Evolutionary conservation across 2,113 vertebrate species (phyloP).

Genomic region (Pseudolaguvia tuberculata): DNA sequence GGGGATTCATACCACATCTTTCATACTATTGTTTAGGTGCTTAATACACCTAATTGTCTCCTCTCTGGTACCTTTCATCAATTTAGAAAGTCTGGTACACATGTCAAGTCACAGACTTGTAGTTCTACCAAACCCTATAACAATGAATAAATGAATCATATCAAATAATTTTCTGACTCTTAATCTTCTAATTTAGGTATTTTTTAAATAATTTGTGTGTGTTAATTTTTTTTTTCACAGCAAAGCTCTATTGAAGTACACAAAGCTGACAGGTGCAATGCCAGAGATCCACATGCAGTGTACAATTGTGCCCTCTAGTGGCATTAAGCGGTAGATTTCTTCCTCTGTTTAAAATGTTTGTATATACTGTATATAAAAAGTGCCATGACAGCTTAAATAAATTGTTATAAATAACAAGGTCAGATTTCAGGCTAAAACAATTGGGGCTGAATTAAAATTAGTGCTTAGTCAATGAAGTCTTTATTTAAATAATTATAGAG

Average conservation of each 20-base stretch:
- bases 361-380: background rate
- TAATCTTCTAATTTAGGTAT: too few relatives aligned
- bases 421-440: background rate
- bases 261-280: background rate
- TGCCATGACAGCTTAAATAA: too few relatives aligned
- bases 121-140: background rate
- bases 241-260: background rate
- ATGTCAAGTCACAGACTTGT: background rate
- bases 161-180: too few relatives aligned
- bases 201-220: too few relatives aligned
- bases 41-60: slow-evolving; percentile 1
- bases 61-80: background rate
- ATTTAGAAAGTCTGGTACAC: background rate
- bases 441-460: background rate
- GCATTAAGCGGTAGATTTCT: slow-evolving; percentile 4
- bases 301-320: slow-evolving; percentile 60
- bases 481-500: background rate
- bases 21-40: slow-evolving; percentile 22
- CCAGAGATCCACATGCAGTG: slow-evolving; percentile 10
- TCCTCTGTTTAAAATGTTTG: background rate
- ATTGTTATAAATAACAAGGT: too few relatives aligned
- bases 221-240: too few relatives aligned
- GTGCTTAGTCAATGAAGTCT: background rate
- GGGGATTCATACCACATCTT: background rate
- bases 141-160: background rate